Base-by-base conservation (phyloP, 2,888 invertebrate genomes). In the Drosophila dives region DNA sequence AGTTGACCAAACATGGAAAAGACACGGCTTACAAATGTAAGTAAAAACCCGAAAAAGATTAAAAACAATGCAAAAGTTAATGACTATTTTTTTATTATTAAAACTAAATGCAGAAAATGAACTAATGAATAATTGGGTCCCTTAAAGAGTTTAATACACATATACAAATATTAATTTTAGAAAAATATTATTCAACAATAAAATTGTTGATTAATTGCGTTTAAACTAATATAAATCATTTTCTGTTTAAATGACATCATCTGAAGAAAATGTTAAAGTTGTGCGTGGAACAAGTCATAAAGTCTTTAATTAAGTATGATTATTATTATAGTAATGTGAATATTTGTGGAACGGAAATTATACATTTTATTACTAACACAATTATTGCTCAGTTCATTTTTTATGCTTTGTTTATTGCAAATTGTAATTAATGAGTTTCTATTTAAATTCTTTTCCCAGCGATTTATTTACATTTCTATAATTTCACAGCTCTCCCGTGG, bases 381-480 rank as follows among this genome's bases (percentile, higher is more conserved):
- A 17, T 48, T 48, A 65, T 32, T 23, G 23, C 8, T 65, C n/a
- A 32, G 10, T 29, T 34, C 15, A 23, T 53, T 45, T 15, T 40
- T 50, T 17, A 12, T 23, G 34, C 33, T 48, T 48, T 20, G 1
- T 40, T 26, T 29, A 29, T 40, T 40, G n/a, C 29, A 32, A 20
- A 20, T 56, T 26, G 2, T 12, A 26, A 32, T 40, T 20, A 15
- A 29, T 56, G 5, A 32, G 12, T 11, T 7, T 7, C n/a, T 1
- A 12, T 42, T 33, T 67, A 23, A 33, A 8, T 12, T n/a, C 1
- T 10, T 32, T 20, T 12, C 10, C 7, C 20, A 5, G 0, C 12
- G 8, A 26, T 51, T 73, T 63, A 56, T 75, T 65, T 77, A 50
- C 12, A 66, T 49, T 42, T 33, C 29, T 49, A 64, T 36, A 34